Evolutionary conservation across 1,140 invertebrate species (phyloP).

Genomic region (Drosophila parabipectinata): DNA sequence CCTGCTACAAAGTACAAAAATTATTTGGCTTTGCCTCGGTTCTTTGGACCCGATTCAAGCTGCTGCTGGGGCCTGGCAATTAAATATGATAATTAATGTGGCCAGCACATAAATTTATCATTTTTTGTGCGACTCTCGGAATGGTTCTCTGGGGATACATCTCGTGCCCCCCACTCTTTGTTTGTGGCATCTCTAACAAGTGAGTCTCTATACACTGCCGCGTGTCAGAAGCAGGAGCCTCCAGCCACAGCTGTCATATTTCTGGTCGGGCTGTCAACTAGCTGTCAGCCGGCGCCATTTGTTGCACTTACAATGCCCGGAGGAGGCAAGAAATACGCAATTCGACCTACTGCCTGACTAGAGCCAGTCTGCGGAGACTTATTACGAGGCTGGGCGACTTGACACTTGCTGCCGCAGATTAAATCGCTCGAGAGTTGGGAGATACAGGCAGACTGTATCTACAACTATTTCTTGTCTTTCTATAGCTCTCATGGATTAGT

Average conservation of each 20-base stretch:
- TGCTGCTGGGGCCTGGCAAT: slow-evolving; percentile 36
- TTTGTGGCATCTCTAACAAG: slow-evolving; percentile 40
- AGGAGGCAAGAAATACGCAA: slow-evolving; percentile 10
- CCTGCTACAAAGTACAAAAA: slow-evolving; percentile 9
- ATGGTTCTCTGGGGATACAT: slow-evolving; percentile 29
- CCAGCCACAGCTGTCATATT: slow-evolving; percentile 58
- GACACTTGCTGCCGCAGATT: slow-evolving; percentile 7
- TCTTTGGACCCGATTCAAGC: background rate
- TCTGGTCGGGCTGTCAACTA: slow-evolving; percentile 62
- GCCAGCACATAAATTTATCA: slow-evolving; percentile 24
- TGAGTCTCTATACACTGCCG: background rate
- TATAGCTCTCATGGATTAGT: no score
- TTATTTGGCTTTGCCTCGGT: slow-evolving; percentile 14
- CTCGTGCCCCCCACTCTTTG: background rate
- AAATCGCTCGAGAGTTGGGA: no score
- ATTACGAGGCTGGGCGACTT: slow-evolving; percentile 14
- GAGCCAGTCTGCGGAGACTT: slow-evolving; percentile 28
- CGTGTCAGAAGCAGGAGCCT: slow-evolving; percentile 15
- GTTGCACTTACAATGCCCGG: slow-evolving; percentile 16
- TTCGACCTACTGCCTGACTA: slow-evolving; percentile 42
- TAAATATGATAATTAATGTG: slow-evolving; percentile 75
- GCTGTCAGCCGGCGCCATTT: slow-evolving; percentile 54
- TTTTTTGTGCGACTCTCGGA: slow-evolving; percentile 6
- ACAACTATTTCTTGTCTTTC: no score
- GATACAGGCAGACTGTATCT: no score